A percentile compares a stretch with the other conserved stretches of the same genome.
Conservation (phyloP, 2,797 vertebrate genomes). For the Sorex maritimensis region DNA sequence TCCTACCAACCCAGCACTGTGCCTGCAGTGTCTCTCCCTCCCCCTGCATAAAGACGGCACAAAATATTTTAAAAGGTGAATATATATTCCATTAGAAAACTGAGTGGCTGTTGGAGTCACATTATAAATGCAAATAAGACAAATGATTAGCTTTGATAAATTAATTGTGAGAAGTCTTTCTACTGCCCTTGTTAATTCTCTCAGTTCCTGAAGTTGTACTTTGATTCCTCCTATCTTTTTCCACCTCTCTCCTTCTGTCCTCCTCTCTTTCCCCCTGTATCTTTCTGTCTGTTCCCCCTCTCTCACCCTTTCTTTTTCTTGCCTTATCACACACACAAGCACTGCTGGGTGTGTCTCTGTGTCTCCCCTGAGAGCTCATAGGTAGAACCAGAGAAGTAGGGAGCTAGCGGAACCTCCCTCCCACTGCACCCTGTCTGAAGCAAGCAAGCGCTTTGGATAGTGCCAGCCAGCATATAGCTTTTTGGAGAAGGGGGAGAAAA, state of each 20-base stretch:
- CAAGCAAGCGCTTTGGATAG: too few species aligned
- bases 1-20: too few species aligned
- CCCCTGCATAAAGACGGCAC: neutral
- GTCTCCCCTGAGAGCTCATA: too few species aligned
- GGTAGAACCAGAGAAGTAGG: too few species aligned
- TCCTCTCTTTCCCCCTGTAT: too few species aligned
- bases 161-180: neutral
- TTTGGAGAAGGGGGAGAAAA: too few species aligned
- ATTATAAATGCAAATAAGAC: neutral
- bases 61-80: conserved; percentile 55
- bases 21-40: too few species aligned
- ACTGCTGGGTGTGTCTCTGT: too few species aligned
- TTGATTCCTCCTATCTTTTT: neutral
- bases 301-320: neutral
- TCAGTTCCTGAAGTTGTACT: neutral
- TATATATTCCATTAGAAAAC: neutral
- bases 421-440: too few species aligned
- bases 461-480: too few species aligned
- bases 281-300: neutral
- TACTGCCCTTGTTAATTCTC: neutral
- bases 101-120: neutral
- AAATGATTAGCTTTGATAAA: neutral
- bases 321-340: neutral
- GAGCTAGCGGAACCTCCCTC: too few species aligned
- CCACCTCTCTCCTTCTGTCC: neutral